phyloP scores from a whole-genome alignment of 2,113 vertebrate genomes.

The Labrus mixtus region DNA sequence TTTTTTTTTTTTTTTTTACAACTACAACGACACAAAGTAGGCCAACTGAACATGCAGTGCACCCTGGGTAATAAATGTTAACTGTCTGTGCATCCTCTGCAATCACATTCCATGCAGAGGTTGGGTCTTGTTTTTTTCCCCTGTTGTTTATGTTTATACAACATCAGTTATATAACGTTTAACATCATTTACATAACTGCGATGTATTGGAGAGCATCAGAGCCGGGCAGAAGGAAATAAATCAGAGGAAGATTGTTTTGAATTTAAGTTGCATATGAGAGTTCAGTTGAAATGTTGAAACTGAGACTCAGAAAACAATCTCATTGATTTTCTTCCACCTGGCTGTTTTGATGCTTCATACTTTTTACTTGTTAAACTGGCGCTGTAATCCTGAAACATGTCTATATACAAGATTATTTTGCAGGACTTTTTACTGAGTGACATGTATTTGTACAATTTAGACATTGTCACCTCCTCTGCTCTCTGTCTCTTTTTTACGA shows the following conservation, averaged over 20 bases:
- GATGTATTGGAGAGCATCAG: not conserved
- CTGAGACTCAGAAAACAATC: too few relatives aligned
- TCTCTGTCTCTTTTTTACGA: too few relatives aligned
- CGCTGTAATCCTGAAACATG: too few relatives aligned
- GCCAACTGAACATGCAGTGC: conserved; percentile 34
- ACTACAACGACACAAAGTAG: conserved; percentile 29
- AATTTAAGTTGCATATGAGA: not conserved
- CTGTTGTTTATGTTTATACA: not conserved
- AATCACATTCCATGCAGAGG: conserved; percentile 19
- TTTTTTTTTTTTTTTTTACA: too few relatives aligned
- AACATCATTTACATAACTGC: not conserved
- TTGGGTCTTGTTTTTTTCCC: not conserved
- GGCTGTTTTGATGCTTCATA: too few relatives aligned
- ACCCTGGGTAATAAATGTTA: conserved; percentile 25
- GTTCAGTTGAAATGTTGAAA: not conserved
- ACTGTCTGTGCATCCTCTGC: conserved; percentile 1
- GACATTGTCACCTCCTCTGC: too few relatives aligned
- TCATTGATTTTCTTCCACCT: too few relatives aligned
- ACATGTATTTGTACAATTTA: too few relatives aligned
- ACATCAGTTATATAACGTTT: not conserved
- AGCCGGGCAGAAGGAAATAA: not conserved
- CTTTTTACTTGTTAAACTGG: too few relatives aligned
- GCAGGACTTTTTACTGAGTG: too few relatives aligned
- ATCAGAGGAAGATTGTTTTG: not conserved
- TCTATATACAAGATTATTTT: too few relatives aligned